Conservation (phyloP, 2,888 invertebrate genomes). For the Callinectes sapidus region DNA sequence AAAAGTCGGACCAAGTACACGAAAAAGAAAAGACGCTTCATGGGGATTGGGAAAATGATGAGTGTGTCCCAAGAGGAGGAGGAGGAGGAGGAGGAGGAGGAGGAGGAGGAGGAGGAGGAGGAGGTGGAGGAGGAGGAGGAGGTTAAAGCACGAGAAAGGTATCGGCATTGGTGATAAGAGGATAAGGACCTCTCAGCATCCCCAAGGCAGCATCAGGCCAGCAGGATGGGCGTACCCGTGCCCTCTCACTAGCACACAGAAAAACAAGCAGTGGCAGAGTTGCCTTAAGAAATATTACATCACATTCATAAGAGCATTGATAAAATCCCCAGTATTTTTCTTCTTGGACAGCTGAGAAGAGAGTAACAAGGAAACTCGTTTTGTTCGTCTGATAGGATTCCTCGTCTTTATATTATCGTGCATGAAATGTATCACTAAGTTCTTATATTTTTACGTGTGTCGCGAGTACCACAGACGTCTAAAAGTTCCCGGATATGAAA, state of each 20-base stretch:
- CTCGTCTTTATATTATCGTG: not conserved
- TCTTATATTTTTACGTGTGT: not conserved
- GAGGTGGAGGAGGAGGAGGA: not conserved
- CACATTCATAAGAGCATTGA: slow-evolving; percentile 25
- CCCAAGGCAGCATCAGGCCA: not conserved
- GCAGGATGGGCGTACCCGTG: not conserved
- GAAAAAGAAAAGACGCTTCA: not conserved
- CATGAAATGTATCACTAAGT: slow-evolving; percentile 8
- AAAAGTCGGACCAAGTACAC: not conserved
- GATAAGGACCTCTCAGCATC: slow-evolving; percentile 5
- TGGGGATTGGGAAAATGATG: not conserved
- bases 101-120: not conserved
- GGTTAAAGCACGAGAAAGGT: not conserved
- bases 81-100: not conserved
- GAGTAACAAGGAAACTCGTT: not conserved
- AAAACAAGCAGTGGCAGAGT: slow-evolving; percentile 17
- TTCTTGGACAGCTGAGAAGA: slow-evolving; percentile 21
- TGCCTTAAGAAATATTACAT: slow-evolving; percentile 7
- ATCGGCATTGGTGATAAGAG: slow-evolving; percentile 8
- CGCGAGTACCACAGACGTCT: not conserved
- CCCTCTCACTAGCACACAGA: not conserved
- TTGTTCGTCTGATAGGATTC: slow-evolving; percentile 11
- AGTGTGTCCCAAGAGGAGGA: not conserved
- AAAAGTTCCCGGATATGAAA: not conserved
- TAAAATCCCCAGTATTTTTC: slow-evolving; percentile 12